Evolutionary conservation across 2,888 invertebrate species (phyloP).

Genomic region (Brachyptera putata): DNA sequence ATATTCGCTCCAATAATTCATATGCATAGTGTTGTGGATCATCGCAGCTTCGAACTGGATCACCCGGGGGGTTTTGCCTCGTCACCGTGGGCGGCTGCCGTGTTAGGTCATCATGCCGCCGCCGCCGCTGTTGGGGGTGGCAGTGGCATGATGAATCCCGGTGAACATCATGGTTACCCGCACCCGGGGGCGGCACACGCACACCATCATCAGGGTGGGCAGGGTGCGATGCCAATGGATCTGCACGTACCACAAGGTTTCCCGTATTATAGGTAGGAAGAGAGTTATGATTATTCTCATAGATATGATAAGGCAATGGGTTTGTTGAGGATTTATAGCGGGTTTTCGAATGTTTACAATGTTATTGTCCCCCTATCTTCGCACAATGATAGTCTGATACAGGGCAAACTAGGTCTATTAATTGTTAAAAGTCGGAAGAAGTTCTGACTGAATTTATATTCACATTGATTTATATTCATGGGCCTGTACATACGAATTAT

Average conservation of each 20-base stretch:
- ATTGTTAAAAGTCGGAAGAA: too few species aligned
- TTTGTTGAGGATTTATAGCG: too few species aligned
- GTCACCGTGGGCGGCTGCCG: constrained; percentile 72
- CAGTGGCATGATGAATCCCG: constrained; percentile 49
- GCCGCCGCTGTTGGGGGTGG: constrained; percentile 50
- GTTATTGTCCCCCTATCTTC: too few species aligned
- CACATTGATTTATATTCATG: too few species aligned
- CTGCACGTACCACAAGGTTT: constrained; percentile 88
- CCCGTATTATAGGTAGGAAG: constrained; percentile 81
- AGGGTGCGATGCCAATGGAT: constrained; percentile 73
- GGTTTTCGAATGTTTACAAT: too few species aligned
- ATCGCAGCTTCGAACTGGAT: constrained; percentile 56
- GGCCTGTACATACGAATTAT: too few species aligned
- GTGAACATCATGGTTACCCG: constrained; percentile 41
- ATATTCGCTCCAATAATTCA: constrained; percentile 15
- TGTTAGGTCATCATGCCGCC: constrained; percentile 53
- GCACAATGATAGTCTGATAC: too few species aligned
- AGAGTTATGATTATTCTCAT: too few species aligned
- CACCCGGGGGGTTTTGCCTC: constrained; percentile 67
- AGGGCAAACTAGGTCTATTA: too few species aligned
- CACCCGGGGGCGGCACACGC: constrained; percentile 53
- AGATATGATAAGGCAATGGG: too few species aligned
- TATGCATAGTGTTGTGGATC: constrained; percentile 21
- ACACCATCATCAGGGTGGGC: constrained; percentile 38
- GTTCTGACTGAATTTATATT: too few species aligned